A percentile compares a stretch with the other conserved stretches of the same genome.
Conservation (phyloP, 2,888 invertebrate genomes). For the Polydrusus cervinus region DNA sequence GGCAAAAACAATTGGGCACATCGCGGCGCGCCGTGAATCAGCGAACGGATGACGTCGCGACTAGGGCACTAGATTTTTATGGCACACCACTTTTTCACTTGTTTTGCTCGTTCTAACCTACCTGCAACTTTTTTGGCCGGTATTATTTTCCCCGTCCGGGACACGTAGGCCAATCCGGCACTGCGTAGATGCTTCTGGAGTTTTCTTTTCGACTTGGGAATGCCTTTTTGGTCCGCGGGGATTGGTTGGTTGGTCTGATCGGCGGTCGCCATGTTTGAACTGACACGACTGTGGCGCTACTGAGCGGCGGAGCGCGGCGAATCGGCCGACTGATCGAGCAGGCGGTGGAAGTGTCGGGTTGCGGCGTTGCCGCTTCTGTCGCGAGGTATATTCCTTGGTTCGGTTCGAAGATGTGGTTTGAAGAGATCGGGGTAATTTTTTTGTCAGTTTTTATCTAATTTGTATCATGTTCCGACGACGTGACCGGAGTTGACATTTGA, state of each 20-base stretch:
- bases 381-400: no score
- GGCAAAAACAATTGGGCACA: conserved; percentile 48
- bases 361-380: no score
- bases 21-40: conserved; percentile 38
- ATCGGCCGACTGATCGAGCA: conserved; percentile 26
- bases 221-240: conserved; percentile 65
- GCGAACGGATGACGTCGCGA: conserved; percentile 35
- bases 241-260: conserved; percentile 14
- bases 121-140: conserved; percentile 73
- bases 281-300: conserved; percentile 50
- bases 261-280: conserved; percentile 67
- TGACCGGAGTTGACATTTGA: no score
- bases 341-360: conserved; percentile 1
- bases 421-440: no score
- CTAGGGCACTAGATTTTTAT: conserved; percentile 51
- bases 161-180: conserved; percentile 72
- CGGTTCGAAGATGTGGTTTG: no score
- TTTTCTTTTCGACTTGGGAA: conserved; percentile 71
- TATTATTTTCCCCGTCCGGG: conserved; percentile 72
- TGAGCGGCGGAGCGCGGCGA: conserved; percentile 19
- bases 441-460: no score
- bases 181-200: conserved; percentile 71
- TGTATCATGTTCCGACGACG: no score
- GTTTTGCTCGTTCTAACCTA: conserved; percentile 59
- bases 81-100: conserved; percentile 23